Evolutionary conservation across 2,888 invertebrate species (phyloP).

Genomic region (Desoria tigrina): DNA sequence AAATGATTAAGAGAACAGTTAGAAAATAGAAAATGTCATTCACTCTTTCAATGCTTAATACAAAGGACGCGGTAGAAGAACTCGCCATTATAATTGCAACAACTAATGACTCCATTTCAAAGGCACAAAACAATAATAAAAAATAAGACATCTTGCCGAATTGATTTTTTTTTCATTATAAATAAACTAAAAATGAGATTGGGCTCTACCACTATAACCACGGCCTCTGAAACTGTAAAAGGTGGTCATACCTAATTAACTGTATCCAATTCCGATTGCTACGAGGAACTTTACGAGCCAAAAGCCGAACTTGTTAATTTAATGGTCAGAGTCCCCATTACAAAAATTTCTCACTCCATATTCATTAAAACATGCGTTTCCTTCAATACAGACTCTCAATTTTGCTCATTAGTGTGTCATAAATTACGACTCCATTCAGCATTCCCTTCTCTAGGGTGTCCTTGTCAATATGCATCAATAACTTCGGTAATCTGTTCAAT

Average conservation of each 20-base stretch:
- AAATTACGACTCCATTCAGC: background rate
- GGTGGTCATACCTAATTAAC: slow-evolving; percentile 6
- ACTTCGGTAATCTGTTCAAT: background rate
- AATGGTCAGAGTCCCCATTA: background rate
- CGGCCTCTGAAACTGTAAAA: slow-evolving; percentile 1
- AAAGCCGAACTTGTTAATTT: background rate
- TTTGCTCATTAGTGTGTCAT: background rate
- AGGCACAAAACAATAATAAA: no score
- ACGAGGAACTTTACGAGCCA: no score
- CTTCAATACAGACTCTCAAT: no score
- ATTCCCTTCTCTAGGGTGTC: background rate
- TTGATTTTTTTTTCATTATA: no score
- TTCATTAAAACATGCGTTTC: background rate
- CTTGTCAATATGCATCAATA: slow-evolving; percentile 8
- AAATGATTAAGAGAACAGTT: no score
- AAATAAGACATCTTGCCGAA: no score
- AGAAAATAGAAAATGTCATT: no score
- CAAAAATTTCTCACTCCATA: background rate
- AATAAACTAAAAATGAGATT: no score
- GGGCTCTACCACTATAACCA: background rate
- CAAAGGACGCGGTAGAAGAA: no score
- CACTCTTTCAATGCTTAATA: no score
- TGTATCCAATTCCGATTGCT: background rate
- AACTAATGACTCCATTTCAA: background rate
- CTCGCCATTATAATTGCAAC: background rate